phyloP scores from a whole-genome alignment of 2,888 invertebrate species.

The Nebria brevicollis region DNA sequence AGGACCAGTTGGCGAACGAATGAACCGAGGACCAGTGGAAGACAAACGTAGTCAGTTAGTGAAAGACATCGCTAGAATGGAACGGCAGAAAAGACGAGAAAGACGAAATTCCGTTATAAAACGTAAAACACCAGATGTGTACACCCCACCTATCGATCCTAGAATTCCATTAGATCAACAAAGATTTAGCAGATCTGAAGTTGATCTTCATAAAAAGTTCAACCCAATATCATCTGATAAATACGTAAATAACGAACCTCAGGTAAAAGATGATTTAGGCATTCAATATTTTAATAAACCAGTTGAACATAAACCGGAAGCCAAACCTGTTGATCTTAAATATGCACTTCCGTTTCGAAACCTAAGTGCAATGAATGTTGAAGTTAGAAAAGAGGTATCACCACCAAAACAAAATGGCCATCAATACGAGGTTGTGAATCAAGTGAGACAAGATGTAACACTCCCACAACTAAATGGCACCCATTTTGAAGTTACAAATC shows the following conservation, averaged over 20 bases:
- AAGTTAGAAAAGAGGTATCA: conserved; percentile 24
- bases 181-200: conserved; percentile 50
- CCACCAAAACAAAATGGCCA: conserved; percentile 36
- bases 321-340: conserved; percentile 28
- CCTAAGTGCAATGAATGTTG: conserved; percentile 23
- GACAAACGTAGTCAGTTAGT: conserved; percentile 51
- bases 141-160: conserved; percentile 62
- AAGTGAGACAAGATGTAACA: background rate
- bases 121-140: conserved; percentile 53
- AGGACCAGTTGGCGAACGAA: conserved; percentile 58
- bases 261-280: conserved; percentile 35
- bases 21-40: conserved; percentile 57
- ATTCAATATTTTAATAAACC: conserved; percentile 30
- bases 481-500: background rate
- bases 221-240: conserved; percentile 21
- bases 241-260: conserved; percentile 27
- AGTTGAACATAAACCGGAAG: conserved; percentile 43
- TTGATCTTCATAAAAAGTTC: conserved; percentile 30
- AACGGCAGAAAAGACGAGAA: conserved; percentile 45
- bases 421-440: background rate
- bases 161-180: conserved; percentile 60
- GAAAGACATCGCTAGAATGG: conserved; percentile 47
- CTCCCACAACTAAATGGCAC: conserved; percentile 18
- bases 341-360: conserved; percentile 32
- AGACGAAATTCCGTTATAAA: conserved; percentile 49